phyloP scores from a whole-genome alignment of 2,797 vertebrate genomes.

The Graptemys geographica region DNA sequence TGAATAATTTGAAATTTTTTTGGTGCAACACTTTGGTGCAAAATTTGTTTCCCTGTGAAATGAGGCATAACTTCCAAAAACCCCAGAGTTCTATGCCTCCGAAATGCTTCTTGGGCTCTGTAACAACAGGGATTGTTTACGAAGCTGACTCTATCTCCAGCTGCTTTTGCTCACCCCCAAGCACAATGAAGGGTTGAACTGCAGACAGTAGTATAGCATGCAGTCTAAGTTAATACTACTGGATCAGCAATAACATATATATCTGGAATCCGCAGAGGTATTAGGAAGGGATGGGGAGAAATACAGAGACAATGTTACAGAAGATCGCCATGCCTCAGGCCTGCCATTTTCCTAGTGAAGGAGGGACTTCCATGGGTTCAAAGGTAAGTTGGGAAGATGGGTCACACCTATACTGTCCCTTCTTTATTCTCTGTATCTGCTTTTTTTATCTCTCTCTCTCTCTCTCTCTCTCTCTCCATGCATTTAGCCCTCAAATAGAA shows the following conservation, averaged over 20 bases:
- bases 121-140: neutral
- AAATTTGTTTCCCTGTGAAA: neutral
- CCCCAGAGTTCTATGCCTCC: neutral
- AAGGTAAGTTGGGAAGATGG: neutral
- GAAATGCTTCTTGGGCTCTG: neutral
- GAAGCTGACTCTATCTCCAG: neutral
- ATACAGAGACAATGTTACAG: fast-evolving
- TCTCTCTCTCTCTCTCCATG: neutral
- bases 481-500: neutral
- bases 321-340: neutral
- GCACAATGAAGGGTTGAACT: constrained; percentile 4
- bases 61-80: neutral
- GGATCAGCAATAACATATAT: neutral
- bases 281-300: neutral
- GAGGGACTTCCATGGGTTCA: neutral
- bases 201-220: neutral
- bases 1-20: neutral
- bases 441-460: neutral
- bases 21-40: neutral
- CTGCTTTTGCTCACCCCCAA: neutral
- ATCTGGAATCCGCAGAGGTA: neutral
- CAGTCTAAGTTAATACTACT: neutral
- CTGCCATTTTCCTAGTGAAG: neutral
- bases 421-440: neutral
- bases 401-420: neutral